phyloP scores from a whole-genome alignment of 2,113 vertebrate species.

The Notothenia rossii region DNA sequence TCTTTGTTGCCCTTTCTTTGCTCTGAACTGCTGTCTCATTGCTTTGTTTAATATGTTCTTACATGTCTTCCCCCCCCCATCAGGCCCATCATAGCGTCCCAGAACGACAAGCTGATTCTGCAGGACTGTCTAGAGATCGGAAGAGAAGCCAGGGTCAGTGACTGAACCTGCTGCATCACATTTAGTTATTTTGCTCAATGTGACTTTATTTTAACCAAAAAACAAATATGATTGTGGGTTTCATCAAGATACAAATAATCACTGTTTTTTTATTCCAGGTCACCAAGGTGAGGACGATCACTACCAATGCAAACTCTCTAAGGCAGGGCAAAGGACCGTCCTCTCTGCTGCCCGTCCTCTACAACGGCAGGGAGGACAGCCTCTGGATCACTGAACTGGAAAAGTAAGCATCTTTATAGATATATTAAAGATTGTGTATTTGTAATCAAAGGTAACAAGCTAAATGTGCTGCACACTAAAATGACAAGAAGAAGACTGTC shows the following conservation, averaged over 20 bases:
- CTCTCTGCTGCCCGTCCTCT: slow-evolving; percentile 83
- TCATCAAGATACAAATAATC: neutral
- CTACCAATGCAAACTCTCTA: slow-evolving; percentile 88
- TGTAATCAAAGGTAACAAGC: no score
- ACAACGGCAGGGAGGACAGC: slow-evolving; percentile 87
- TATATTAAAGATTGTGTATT: neutral
- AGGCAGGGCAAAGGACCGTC: slow-evolving; percentile 84
- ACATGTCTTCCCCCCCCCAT: slow-evolving; percentile 63
- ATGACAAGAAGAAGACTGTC: neutral
- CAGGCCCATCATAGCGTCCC: no score
- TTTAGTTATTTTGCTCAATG: neutral
- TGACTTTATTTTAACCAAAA: no score
- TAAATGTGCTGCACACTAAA: no score
- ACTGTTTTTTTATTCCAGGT: slow-evolving; percentile 77
- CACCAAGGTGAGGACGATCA: slow-evolving; percentile 90
- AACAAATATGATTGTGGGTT: neutral
- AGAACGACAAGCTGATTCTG: slow-evolving; percentile 87
- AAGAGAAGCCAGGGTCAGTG: slow-evolving; percentile 87
- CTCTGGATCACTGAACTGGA: slow-evolving; percentile 93
- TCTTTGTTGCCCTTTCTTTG: neutral
- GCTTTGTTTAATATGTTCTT: no score
- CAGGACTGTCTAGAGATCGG: slow-evolving; percentile 90
- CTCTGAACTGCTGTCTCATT: neutral
- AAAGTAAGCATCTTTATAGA: slow-evolving; percentile 71
- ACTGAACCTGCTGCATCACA: neutral